Evolutionary conservation across 2,113 vertebrate genomes (phyloP).

Genomic region (Hippocampus barbouri): DNA sequence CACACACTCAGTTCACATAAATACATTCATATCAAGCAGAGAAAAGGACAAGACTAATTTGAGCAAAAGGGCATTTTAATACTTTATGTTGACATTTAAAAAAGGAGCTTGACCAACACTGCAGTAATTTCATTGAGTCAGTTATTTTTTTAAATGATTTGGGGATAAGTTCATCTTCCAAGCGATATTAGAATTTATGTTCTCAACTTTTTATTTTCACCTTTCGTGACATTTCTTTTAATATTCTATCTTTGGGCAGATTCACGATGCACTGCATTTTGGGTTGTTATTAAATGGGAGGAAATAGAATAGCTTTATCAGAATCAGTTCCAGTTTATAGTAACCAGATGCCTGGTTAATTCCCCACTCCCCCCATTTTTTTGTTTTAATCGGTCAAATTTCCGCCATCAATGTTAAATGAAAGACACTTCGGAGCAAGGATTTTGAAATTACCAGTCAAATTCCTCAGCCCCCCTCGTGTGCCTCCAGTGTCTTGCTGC

Average conservation of each 20-base stretch:
- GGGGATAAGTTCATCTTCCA: background rate
- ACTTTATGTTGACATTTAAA: conserved; percentile 2
- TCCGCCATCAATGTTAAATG: background rate
- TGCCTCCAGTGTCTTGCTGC: background rate
- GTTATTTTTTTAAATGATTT: background rate
- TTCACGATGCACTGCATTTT: background rate
- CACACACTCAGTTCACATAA: background rate
- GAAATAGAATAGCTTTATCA: background rate
- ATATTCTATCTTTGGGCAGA: background rate
- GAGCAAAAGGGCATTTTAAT: conserved; percentile 3
- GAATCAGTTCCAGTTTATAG: background rate
- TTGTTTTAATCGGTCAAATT: background rate
- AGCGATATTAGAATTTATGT: background rate
- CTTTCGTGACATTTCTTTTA: background rate
- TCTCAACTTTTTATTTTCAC: background rate
- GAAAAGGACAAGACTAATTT: conserved; percentile 3
- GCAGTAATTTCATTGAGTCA: background rate
- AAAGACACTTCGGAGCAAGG: background rate
- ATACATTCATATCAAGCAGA: background rate
- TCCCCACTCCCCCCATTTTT: background rate
- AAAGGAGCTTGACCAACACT: background rate
- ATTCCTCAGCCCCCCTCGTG: background rate
- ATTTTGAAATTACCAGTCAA: background rate
- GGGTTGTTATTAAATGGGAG: background rate
- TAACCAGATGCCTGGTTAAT: background rate